Evolutionary conservation across 1,140 invertebrate species (phyloP).

Genomic region (Drosophila pandora): DNA sequence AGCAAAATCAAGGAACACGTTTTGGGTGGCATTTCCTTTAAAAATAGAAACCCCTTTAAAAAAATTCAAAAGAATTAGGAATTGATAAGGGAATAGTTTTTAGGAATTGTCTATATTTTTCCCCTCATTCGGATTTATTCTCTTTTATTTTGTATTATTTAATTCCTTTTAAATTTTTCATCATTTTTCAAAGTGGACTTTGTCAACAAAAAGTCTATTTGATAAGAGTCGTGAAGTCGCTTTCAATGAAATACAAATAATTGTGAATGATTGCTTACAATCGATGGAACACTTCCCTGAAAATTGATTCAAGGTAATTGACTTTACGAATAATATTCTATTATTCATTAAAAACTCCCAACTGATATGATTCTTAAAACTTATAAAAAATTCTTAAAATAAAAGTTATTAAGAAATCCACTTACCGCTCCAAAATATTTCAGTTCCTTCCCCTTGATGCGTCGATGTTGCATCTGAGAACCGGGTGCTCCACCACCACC

Average conservation of each 20-base stretch:
- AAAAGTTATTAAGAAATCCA: neutral
- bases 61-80: neutral
- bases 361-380: no score
- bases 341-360: neutral
- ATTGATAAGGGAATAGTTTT: neutral
- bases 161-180: constrained; percentile 28
- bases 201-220: constrained; percentile 1
- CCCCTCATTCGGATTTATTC: neutral
- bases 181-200: constrained; percentile 24
- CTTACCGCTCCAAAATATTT: constrained; percentile 83
- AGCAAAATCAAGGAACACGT: neutral
- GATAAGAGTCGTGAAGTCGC: constrained; percentile 9
- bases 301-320: neutral
- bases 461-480: constrained; percentile 66
- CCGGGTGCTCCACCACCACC: constrained; percentile 38
- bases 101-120: neutral
- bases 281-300: neutral
- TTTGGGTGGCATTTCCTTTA: neutral
- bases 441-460: constrained; percentile 82
- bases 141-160: constrained; percentile 9
- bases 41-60: neutral
- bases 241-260: constrained; percentile 15
- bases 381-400: no score
- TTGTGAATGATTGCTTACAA: constrained; percentile 1
- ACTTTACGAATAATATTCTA: neutral